Conservation (phyloP, 2,797 vertebrate genomes). For the Acanthopagrus latus region DNA sequence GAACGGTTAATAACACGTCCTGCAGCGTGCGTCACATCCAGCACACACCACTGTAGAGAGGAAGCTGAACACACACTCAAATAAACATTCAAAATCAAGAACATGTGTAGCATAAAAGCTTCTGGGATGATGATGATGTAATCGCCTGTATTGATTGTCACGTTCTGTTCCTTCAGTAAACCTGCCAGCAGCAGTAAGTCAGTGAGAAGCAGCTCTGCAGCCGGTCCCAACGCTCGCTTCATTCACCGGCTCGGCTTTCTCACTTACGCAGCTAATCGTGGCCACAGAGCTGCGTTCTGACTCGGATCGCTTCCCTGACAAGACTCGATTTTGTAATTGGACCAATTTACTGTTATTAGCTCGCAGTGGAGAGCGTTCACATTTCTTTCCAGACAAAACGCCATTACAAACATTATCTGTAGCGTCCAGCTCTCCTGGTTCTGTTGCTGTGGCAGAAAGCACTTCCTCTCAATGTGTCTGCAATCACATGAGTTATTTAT, state of each 20-base stretch:
- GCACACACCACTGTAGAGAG: conserved; percentile 38
- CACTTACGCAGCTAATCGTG: not conserved
- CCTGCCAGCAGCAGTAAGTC: not conserved
- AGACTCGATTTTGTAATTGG: conserved; percentile 6
- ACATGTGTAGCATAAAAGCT: conserved; percentile 25
- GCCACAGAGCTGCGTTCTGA: not conserved
- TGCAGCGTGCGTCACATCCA: conserved; percentile 45
- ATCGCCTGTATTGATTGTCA: conserved; percentile 56
- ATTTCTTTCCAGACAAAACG: not conserved
- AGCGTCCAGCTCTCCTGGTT: not conserved
- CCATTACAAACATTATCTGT: not conserved
- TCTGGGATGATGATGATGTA: conserved; percentile 8
- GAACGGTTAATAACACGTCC: conserved; percentile 34
- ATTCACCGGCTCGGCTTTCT: not conserved
- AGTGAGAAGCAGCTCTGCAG: conserved; percentile 8
- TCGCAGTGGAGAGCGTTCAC: not conserved
- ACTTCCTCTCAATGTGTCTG: not conserved
- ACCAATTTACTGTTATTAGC: not conserved
- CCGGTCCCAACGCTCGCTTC: conserved; percentile 8
- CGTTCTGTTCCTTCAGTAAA: conserved; percentile 1
- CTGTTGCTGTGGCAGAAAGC: conserved; percentile 1
- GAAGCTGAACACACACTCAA: conserved; percentile 39
- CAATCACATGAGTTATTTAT: not conserved
- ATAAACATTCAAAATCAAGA: conserved; percentile 51
- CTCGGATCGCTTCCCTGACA: conserved; percentile 6